Evolutionary conservation across 2,888 invertebrate species (phyloP).

Genomic region (Isoperla grammatica): DNA sequence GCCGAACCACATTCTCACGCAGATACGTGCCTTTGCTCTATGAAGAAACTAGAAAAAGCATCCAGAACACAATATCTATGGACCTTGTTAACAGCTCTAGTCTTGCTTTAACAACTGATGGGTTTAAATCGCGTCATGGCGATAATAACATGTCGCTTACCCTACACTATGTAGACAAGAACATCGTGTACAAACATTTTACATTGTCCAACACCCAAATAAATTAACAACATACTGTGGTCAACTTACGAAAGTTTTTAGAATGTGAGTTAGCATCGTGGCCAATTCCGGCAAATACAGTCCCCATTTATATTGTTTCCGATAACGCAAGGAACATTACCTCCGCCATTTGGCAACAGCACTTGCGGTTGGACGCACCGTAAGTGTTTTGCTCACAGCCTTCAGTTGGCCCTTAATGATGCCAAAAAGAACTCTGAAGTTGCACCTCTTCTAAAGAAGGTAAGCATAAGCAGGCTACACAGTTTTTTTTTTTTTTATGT

Average conservation of each 20-base stretch:
- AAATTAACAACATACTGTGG: constrained; percentile 4
- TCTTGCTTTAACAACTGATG: constrained; percentile 4
- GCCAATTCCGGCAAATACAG: neutral
- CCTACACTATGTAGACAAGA: neutral
- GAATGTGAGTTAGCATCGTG: neutral
- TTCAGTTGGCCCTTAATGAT: neutral
- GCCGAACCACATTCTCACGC: constrained; percentile 6
- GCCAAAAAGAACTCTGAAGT: neutral
- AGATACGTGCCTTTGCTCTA: neutral
- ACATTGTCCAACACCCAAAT: neutral
- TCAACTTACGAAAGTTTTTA: neutral
- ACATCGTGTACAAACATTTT: neutral
- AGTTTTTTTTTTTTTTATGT: no score
- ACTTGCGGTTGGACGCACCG: neutral
- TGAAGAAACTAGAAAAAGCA: neutral
- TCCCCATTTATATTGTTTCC: constrained; percentile 4
- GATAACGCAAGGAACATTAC: constrained; percentile 8
- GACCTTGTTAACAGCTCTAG: neutral
- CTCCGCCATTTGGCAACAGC: neutral
- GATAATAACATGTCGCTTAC: constrained; percentile 4
- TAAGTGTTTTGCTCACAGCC: constrained; percentile 2
- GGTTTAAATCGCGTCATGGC: constrained; percentile 2
- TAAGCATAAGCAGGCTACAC: no score
- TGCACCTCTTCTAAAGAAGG: neutral
- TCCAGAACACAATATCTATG: neutral